Percentiles rank a stretch among this genome's conserved stretches.
Conservation (phyloP, 2,888 invertebrate genomes). For the Drosophila leonis region DNA sequence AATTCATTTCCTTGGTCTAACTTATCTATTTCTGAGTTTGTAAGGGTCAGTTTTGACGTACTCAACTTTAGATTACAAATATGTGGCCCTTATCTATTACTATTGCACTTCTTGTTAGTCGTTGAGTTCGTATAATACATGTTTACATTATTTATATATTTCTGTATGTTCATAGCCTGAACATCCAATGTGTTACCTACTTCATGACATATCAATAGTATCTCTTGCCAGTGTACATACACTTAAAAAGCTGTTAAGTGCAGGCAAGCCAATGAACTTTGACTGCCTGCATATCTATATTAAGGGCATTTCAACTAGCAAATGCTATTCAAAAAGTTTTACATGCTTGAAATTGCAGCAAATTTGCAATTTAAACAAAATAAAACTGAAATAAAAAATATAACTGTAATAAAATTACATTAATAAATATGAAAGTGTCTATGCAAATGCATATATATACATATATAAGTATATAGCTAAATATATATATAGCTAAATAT, state of each 20-base stretch:
- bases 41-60: no score
- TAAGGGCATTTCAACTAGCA: constrained; percentile 4
- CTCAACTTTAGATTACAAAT: no score
- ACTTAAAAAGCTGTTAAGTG: not conserved
- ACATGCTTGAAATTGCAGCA: constrained; percentile 3
- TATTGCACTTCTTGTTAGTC: no score
- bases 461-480: no score
- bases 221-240: not conserved
- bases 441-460: not conserved
- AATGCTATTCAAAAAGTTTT: not conserved
- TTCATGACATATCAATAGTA: not conserved
- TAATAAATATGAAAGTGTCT: constrained; percentile 19
- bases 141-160: no score
- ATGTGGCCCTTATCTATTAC: no score
- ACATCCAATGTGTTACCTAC: not conserved
- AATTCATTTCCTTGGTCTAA: no score
- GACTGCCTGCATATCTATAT: constrained; percentile 2
- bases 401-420: constrained; percentile 21
- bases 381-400: not conserved
- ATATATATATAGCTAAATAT: no score
- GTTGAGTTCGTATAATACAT: no score
- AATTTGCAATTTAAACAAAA: constrained; percentile 1
- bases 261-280: constrained; percentile 12
- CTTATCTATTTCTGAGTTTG: no score
- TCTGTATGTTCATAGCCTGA: no score